Evolutionary conservation across 1,140 invertebrate species (phyloP).

Genomic region (Eumeta japonica): DNA sequence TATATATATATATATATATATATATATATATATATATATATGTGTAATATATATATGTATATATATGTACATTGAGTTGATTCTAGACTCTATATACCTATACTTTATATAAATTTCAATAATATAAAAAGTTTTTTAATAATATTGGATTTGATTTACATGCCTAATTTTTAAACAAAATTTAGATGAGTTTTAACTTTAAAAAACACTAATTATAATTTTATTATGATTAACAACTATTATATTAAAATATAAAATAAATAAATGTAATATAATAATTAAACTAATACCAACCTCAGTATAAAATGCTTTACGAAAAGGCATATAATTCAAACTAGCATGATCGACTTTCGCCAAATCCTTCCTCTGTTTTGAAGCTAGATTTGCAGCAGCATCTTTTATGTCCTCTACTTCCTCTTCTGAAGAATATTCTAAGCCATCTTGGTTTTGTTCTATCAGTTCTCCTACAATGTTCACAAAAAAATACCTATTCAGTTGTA

Average conservation of each 20-base stretch:
- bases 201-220: too few relatives aligned
- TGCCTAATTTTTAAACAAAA: too few relatives aligned
- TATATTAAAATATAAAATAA: not conserved
- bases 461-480: constrained; percentile 65
- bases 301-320: constrained; percentile 96
- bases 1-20: too few relatives aligned
- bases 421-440: constrained; percentile 95
- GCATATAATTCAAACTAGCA: constrained; percentile 75
- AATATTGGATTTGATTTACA: too few relatives aligned
- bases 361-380: constrained; percentile 85
- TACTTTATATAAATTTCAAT: too few relatives aligned
- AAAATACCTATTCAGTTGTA: not conserved
- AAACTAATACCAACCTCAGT: constrained; percentile 75
- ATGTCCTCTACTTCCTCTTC: constrained; percentile 95
- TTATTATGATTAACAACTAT: too few relatives aligned
- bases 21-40: too few relatives aligned
- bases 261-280: not conserved
- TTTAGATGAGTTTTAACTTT: too few relatives aligned
- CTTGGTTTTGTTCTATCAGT: constrained; percentile 95
- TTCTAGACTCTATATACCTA: too few relatives aligned
- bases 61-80: too few relatives aligned
- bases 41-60: too few relatives aligned
- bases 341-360: constrained; percentile 90
- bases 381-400: constrained; percentile 84
- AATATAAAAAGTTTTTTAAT: too few relatives aligned